Conservation (phyloP, 2,113 vertebrate species). For the Pristiophorus japonicus region DNA sequence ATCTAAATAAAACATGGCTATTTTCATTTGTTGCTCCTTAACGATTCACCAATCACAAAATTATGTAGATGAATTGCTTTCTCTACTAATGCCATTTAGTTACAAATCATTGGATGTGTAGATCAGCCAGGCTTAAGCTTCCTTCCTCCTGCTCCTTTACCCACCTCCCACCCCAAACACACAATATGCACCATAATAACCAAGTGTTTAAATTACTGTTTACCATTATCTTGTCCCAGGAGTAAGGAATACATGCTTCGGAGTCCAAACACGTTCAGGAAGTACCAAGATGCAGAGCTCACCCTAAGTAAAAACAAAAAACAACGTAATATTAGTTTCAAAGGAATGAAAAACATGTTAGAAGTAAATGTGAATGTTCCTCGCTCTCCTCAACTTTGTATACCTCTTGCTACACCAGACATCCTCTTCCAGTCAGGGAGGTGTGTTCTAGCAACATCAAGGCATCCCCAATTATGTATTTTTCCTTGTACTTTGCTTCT, state of each 20-base stretch:
- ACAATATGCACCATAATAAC: too few relatives aligned
- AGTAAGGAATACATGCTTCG: constrained; percentile 97
- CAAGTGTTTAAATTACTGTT: constrained; percentile 42
- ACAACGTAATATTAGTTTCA: neutral
- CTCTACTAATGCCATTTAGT: neutral
- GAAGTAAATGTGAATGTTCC: neutral
- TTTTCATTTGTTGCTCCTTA: neutral
- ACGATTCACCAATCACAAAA: neutral
- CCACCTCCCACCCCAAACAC: neutral
- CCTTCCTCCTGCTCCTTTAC: neutral
- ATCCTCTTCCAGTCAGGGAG: neutral
- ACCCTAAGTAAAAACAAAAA: constrained; percentile 64
- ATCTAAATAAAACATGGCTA: neutral
- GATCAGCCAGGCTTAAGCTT: neutral
- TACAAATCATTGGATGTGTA: neutral
- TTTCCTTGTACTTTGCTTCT: neutral
- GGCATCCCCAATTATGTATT: neutral
- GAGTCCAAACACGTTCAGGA: constrained; percentile 96
- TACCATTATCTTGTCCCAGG: constrained; percentile 96
- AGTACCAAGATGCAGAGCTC: constrained; percentile 98
- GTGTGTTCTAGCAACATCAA: neutral
- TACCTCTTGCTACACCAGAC: neutral
- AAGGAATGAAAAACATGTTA: neutral
- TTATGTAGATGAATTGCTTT: neutral
- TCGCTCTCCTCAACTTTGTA: neutral